phyloP scores from a whole-genome alignment of 1,140 invertebrate species.

The Nylanderia fulva region DNA sequence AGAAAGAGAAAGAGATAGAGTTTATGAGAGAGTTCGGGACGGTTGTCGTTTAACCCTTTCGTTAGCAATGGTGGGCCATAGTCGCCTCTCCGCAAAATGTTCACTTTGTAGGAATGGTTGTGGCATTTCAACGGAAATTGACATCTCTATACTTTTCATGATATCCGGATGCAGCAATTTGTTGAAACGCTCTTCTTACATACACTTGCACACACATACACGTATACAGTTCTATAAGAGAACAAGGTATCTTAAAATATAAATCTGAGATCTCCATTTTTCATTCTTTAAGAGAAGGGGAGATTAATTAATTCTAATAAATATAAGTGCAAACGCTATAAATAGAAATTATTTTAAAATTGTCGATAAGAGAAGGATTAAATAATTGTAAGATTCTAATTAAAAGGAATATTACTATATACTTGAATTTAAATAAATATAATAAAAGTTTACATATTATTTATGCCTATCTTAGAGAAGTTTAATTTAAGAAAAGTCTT shows the following conservation, averaged over 20 bases:
- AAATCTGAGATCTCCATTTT: neutral
- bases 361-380: too few relatives aligned
- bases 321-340: too few relatives aligned
- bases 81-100: constrained; percentile 38
- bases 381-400: neutral
- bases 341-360: too few relatives aligned
- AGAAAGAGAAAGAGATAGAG: constrained; percentile 14
- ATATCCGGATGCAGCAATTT: constrained; percentile 39
- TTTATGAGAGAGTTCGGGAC: constrained; percentile 24
- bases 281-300: neutral
- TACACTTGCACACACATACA: neutral
- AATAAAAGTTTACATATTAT: neutral
- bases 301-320: too few relatives aligned
- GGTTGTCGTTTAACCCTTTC: constrained; percentile 52
- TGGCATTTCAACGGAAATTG: constrained; percentile 18
- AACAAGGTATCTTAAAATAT: neutral
- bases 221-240: neutral
- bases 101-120: constrained; percentile 44
- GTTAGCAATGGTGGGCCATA: constrained; percentile 42
- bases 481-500: neutral
- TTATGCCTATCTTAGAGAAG: neutral
- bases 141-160: constrained; percentile 38
- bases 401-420: neutral
- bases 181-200: neutral
- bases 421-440: neutral